Conservation (phyloP, 2,797 vertebrate species). For the Columba guinea region DNA sequence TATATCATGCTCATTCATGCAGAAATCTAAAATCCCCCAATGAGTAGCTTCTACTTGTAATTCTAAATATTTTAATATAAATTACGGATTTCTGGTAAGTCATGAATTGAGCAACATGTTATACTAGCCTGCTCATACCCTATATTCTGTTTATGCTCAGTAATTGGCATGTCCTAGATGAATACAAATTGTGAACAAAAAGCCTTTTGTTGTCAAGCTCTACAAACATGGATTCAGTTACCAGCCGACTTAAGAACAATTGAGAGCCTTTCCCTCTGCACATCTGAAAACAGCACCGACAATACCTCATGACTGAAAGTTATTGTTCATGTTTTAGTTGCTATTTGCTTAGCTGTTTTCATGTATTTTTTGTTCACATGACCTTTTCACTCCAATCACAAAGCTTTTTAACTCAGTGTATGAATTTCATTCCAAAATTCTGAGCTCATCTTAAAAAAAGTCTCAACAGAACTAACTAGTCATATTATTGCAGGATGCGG, state of each 20-base stretch:
- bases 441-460: constrained; percentile 14
- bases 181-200: constrained; percentile 58
- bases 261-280: constrained; percentile 48
- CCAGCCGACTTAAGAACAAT: constrained; percentile 55
- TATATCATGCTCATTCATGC: background rate
- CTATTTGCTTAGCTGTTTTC: constrained; percentile 43
- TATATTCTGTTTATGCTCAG: background rate
- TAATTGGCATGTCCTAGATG: constrained; percentile 11
- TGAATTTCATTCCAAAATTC: constrained; percentile 19
- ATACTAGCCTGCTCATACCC: background rate
- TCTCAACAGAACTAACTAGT: constrained; percentile 1
- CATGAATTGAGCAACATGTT: background rate
- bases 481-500: constrained; percentile 44
- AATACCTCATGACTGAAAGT: constrained; percentile 53
- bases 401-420: constrained; percentile 18
- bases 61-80: background rate
- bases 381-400: constrained; percentile 17
- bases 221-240: constrained; percentile 39
- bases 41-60: background rate
- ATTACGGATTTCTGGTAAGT: background rate
- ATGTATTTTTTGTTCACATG: constrained; percentile 8
- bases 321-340: constrained; percentile 26
- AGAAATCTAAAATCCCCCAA: background rate
- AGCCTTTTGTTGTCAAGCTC: constrained; percentile 49
- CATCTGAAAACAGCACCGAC: constrained; percentile 45